A percentile compares a stretch with the other conserved stretches of the same genome.
Evolutionary conservation across 2,888 invertebrate genomes (phyloP).

Genomic region (Cepaea hortensis): DNA sequence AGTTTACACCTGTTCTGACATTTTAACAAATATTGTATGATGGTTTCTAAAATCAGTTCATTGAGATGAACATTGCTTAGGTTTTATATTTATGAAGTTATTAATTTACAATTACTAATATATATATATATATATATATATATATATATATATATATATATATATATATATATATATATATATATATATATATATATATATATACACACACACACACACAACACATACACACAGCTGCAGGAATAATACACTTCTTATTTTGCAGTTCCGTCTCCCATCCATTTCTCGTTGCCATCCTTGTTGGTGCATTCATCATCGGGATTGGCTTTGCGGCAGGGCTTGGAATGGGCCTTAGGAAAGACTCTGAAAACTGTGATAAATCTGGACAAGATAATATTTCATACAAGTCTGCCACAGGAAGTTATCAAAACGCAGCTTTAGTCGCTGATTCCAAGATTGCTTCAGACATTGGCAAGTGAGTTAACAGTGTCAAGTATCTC

Average conservation of each 20-base stretch:
- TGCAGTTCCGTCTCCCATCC: conserved; percentile 23
- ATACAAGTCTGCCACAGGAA: conserved; percentile 29
- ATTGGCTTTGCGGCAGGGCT: conserved; percentile 47
- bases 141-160: too few species aligned
- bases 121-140: too few species aligned
- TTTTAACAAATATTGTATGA: too few species aligned
- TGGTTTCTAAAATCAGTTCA: too few species aligned
- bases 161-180: too few species aligned
- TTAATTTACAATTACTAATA: too few species aligned
- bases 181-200: too few species aligned
- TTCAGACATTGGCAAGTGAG: conserved; percentile 41
- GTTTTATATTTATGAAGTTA: too few species aligned
- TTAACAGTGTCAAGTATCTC: background rate
- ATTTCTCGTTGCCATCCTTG: conserved; percentile 34
- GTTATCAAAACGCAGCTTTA: conserved; percentile 37
- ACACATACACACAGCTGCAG: too few species aligned
- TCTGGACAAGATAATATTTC: conserved; percentile 4
- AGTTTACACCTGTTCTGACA: too few species aligned
- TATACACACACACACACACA: too few species aligned
- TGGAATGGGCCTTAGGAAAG: conserved; percentile 48
- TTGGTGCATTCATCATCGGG: conserved; percentile 46
- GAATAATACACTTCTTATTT: background rate
- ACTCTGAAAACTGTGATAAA: conserved; percentile 26
- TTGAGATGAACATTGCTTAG: too few species aligned
- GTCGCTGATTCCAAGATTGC: conserved; percentile 23